A percentile compares a stretch with the other conserved stretches of the same genome.
These are phyloP conservation scores for Volucella inflata DNA, from an alignment of 2,888 invertebrate species.

Conservation along the genomic window DNA sequence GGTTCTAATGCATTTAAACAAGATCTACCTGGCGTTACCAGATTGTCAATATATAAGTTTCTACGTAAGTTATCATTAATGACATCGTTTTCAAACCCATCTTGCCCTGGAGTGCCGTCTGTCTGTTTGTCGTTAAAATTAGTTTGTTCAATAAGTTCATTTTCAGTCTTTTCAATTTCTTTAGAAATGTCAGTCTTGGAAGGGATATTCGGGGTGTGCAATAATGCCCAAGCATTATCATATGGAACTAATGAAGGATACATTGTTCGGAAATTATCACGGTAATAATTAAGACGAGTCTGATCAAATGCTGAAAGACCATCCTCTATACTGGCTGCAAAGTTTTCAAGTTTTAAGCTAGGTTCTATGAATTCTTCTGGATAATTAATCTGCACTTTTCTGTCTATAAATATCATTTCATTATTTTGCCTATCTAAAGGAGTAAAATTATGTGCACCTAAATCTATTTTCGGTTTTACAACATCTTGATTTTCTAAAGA, in stretches of 20 bases:
- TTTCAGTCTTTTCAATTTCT: slow-evolving; percentile 52
- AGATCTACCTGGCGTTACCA: slow-evolving; percentile 85
- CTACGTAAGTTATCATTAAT: slow-evolving; percentile 34
- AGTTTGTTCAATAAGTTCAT: slow-evolving; percentile 20
- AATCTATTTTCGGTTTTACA: slow-evolving; percentile 40
- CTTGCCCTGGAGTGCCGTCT: not conserved
- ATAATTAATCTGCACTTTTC: slow-evolving; percentile 48
- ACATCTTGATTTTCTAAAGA: not conserved
- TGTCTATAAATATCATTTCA: slow-evolving; percentile 73
- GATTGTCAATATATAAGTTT: slow-evolving; percentile 84
- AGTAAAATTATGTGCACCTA: slow-evolving; percentile 68
- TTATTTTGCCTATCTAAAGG: slow-evolving; percentile 49
- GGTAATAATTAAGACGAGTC: slow-evolving; percentile 36
- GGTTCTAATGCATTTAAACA: slow-evolving; percentile 30
- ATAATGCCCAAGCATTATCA: slow-evolving; percentile 41
- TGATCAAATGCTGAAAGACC: slow-evolving; percentile 8
- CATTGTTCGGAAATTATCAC: slow-evolving; percentile 49
- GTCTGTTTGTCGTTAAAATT: slow-evolving; percentile 10
- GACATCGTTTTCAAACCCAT: slow-evolving; percentile 16
- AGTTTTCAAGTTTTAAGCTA: not conserved
- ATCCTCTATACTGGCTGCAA: not conserved
- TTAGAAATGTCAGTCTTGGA: slow-evolving; percentile 43
- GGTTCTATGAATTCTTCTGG: not conserved
- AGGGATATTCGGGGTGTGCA: slow-evolving; percentile 22
- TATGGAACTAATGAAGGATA: slow-evolving; percentile 20